Percentiles rank a stretch among this genome's conserved stretches.
Evolutionary conservation across 2,797 vertebrate species (phyloP).

Genomic region (Triplophysa bombifrons): DNA sequence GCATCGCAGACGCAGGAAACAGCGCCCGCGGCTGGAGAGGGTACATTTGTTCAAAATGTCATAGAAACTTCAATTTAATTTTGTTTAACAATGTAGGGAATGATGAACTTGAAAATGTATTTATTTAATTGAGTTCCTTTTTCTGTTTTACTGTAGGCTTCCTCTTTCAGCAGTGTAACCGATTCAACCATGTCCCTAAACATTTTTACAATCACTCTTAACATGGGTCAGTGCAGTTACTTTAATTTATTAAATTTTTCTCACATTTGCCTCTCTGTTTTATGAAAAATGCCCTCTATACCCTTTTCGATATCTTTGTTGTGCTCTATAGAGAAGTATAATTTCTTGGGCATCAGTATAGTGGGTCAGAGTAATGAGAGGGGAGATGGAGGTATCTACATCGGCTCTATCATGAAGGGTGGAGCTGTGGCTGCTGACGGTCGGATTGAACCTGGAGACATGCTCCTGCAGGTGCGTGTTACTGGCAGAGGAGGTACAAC

Average conservation of each 20-base stretch:
- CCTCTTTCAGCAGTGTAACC: conserved; percentile 92
- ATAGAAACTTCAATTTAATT: conserved; percentile 23
- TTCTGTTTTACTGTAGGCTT: conserved; percentile 73
- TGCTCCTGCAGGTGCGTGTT: conserved; percentile 80
- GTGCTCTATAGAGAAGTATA: conserved; percentile 79
- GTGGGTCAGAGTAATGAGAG: conserved; percentile 93
- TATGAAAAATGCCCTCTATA: not conserved
- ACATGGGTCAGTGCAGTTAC: conserved; percentile 84
- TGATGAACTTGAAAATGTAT: not conserved
- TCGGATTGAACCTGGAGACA: conserved; percentile 82
- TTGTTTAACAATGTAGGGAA: not conserved
- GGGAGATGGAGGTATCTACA: conserved; percentile 91
- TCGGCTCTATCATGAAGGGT: conserved; percentile 88
- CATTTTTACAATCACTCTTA: conserved; percentile 92
- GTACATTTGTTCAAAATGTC: conserved; percentile 62
- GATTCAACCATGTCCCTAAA: conserved; percentile 95
- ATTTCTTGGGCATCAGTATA: conserved; percentile 92
- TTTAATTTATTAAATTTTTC: not conserved
- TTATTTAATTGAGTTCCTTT: not conserved
- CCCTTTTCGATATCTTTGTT: not conserved
- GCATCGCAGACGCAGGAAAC: conserved; percentile 89
- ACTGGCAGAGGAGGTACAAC: conserved; percentile 1
- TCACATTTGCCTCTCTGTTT: not conserved
- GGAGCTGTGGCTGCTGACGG: conserved; percentile 90
- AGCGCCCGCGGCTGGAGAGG: conserved; percentile 88